These are phyloP conservation scores for Amphiprion percula DNA, from an alignment of 2,113 vertebrate species.

Conservation along the genomic window DNA sequence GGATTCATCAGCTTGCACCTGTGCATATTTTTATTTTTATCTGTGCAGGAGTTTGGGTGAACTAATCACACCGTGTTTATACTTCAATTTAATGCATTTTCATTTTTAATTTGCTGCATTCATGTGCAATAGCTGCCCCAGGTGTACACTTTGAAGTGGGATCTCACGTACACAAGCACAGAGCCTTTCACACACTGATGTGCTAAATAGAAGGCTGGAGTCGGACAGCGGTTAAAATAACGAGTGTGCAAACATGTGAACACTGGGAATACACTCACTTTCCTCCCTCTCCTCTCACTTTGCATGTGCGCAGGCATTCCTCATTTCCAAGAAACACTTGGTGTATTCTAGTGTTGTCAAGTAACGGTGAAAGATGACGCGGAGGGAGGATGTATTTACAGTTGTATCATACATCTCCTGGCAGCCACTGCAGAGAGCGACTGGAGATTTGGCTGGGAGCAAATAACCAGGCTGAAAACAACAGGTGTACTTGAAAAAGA, in stretches of 20 bases:
- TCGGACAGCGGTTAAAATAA: conserved; percentile 44
- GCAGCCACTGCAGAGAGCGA: not conserved
- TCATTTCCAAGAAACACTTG: conserved; percentile 27
- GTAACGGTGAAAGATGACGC: not conserved
- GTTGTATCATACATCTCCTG: conserved; percentile 10
- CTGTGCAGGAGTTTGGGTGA: conserved; percentile 11
- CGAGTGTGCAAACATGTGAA: conserved; percentile 29
- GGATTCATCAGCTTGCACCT: conserved; percentile 60
- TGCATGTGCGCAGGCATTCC: conserved; percentile 15
- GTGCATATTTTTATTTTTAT: conserved; percentile 35
- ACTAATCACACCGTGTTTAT: conserved; percentile 53
- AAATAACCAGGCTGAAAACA: conserved; percentile 34
- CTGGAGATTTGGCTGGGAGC: conserved; percentile 20
- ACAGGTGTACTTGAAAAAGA: not conserved
- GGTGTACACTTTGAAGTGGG: conserved; percentile 72
- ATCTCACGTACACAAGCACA: conserved; percentile 21
- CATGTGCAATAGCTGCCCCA: conserved; percentile 60
- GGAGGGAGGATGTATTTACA: conserved; percentile 6
- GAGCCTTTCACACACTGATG: conserved; percentile 25
- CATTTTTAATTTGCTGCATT: conserved; percentile 67
- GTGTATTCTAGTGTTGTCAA: not conserved
- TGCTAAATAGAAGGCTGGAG: conserved; percentile 41
- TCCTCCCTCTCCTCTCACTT: conserved; percentile 5
- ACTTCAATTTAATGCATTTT: conserved; percentile 61
- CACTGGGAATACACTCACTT: conserved; percentile 1